These are phyloP conservation scores for Leptobrachium leishanense DNA, from an alignment of 2,113 vertebrate species.

Conservation along the genomic window DNA sequence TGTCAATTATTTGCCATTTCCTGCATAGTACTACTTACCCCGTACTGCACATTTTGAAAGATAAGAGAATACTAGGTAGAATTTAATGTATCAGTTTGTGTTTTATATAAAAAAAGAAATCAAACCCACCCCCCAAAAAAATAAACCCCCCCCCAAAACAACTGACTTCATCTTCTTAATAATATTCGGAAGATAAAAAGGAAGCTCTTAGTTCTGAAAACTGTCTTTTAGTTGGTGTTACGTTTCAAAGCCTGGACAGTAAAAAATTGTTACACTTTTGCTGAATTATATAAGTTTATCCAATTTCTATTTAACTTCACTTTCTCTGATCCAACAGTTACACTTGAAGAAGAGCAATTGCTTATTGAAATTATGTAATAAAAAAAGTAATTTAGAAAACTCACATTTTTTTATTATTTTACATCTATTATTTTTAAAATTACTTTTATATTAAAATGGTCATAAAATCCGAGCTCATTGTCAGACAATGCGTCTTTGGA, in stretches of 20 bases:
- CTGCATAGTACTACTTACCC: too few species aligned
- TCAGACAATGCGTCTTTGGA: conserved; percentile 58
- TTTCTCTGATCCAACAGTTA: conserved; percentile 7
- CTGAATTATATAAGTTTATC: background rate
- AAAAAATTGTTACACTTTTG: background rate
- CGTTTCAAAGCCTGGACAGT: background rate
- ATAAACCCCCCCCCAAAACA: too few species aligned
- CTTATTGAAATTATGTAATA: conserved; percentile 63
- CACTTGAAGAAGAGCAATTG: conserved; percentile 58
- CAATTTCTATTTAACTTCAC: conserved; percentile 15
- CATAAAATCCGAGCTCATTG: conserved; percentile 60
- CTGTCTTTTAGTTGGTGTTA: background rate
- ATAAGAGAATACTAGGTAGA: too few species aligned
- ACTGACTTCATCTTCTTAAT: too few species aligned
- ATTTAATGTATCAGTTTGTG: too few species aligned
- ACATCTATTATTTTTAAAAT: conserved; percentile 69
- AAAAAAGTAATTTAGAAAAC: conserved; percentile 67
- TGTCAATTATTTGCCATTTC: too few species aligned
- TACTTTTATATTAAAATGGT: conserved; percentile 64
- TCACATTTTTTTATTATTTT: conserved; percentile 64
- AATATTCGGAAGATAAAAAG: background rate
- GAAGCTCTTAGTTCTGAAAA: background rate
- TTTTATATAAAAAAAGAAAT: too few species aligned
- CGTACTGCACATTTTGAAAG: too few species aligned
- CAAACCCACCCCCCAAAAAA: too few species aligned